A percentile compares a stretch with the other conserved stretches of the same genome.
These are phyloP conservation scores for Chaitophorus viminalis DNA, from an alignment of 2,888 invertebrate genomes.

Conservation along the genomic window DNA sequence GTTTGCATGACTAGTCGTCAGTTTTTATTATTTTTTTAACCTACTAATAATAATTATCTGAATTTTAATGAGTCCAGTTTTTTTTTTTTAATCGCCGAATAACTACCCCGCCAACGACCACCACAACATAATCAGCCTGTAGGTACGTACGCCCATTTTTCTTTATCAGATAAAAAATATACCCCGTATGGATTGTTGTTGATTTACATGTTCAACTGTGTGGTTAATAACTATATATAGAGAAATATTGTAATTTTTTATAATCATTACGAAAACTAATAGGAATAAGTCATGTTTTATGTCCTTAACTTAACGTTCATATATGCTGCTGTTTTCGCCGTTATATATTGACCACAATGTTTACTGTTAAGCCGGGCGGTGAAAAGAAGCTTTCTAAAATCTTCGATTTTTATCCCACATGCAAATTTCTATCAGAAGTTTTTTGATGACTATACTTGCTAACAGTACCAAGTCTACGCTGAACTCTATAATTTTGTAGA, in stretches of 20 bases:
- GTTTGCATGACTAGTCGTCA: conserved; percentile 46
- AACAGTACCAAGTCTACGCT: neutral
- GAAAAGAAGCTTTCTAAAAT: conserved; percentile 18
- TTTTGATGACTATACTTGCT: neutral
- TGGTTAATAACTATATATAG: conserved; percentile 17
- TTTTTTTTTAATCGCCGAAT: conserved; percentile 48
- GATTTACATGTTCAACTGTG: conserved; percentile 32
- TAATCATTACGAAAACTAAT: neutral
- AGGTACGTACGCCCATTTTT: conserved; percentile 47
- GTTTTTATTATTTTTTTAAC: conserved; percentile 36
- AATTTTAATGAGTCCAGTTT: conserved; percentile 53
- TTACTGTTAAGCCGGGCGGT: neutral
- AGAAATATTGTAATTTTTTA: conserved; percentile 37
- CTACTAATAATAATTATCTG: conserved; percentile 54
- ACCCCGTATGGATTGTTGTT: conserved; percentile 23
- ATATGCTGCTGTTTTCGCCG: neutral
- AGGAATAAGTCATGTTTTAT: neutral
- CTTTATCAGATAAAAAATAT: conserved; percentile 29
- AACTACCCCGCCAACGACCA: conserved; percentile 21
- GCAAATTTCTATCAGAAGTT: neutral
- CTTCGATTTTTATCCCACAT: conserved; percentile 1
- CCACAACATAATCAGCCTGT: neutral
- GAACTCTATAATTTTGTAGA: conserved; percentile 19
- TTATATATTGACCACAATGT: neutral
- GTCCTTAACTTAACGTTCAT: neutral